Evolutionary conservation across 2,113 vertebrate species (phyloP), one percentile per base, ranked within the genome.

Genomic region (Ailuropoda melanoleuca): DNA sequence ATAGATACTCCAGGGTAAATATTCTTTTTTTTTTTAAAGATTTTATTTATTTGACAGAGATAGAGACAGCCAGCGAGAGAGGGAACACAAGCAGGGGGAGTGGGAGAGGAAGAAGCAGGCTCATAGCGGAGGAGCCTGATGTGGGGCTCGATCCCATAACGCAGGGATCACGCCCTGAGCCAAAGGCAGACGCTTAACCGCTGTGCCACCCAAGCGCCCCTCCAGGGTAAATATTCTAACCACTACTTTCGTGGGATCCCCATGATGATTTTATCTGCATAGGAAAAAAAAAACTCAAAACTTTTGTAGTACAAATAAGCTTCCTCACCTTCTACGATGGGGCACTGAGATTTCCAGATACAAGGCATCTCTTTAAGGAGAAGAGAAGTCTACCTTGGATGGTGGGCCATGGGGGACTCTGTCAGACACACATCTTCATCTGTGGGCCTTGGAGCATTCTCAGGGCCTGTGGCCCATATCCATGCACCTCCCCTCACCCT

Each of bases 401-500:
- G 4, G 19, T 10, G n/a, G 46, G 6, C 10, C 4, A 1, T 0
- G 11, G 17, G 37, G 43, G 12, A 26, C 48, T 55, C 17, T 26
- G 14, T 21, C 72, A 74, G 74, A 50, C 7, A 34, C 46, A 80
- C 0, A 4, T 23, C 26, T 55, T 56, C 29, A 58, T 1, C 53
- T 26, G 5, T 1, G n/a, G 55, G 48, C 23, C 31, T 3, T 7
- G 17, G 10, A 21, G 4, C 53, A 53, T 43, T 53, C 80, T 83
- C 11, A 31, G 29, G 21, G 19, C 37, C 83, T 24, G 10, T 10
- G 3, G n/a, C 24, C 39, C 72, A 62, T n/a, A 43, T 39, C 17
- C 29, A 3, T 3, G 5, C 72, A 53, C 29, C 18, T 72, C 74
- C 26, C 3, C 34, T 60, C 64, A 60, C 10, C 43, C 46, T 68